Evolutionary conservation across 2,113 vertebrate species (phyloP), one percentile per base, ranked within the genome.

Genomic region (Dermatemys mawii): DNA sequence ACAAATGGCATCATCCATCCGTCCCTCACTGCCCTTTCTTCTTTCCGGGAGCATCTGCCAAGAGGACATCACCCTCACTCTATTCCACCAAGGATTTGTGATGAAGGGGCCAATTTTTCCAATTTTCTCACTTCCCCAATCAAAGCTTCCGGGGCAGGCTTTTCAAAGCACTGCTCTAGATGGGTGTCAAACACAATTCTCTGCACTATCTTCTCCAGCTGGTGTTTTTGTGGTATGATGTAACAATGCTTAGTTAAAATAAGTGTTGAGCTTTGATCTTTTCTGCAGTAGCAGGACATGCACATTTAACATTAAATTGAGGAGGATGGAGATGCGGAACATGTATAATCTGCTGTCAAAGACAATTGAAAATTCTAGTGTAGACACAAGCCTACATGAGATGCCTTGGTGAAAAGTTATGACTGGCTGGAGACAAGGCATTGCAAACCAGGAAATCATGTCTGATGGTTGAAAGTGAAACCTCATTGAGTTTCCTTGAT

Each of bases 201-300:
- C 27, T 11, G 8, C 11, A 1, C 50, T 63, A 29, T 6, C 13
- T 17, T 35, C 29, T 29, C 50, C 49, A 10, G 5, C 4, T 1
- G 19, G 21, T 27, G 27, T 46, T 60, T 48, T 60, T 54, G 13
- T 0, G 51, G 51, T 27, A 55, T 55, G 54, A 27, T 26, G 26
- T 75, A 44, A 26, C 41, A 41, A 27, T 41, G 22, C 54, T 63
- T 46, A 26, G 16, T 57, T 50, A 54, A 67, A 63, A n/a, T n/a
- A 50, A 22, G 38, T 75, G 41, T n/a, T 55, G 48, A 92, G 67
- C 41, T 44, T n/a, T 22, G 73, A 73, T 44, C 6, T 41, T 84
- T 89, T 82, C 79, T 75, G 35, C 41, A 89, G 63, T 41, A 54
- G 35, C 1, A 84, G n/a, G 44, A 78, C 24, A 12, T 5, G 4